A percentile compares a stretch with the other conserved stretches of the same genome.
Conservation (phyloP, 2,113 vertebrate species). For the Antechinus stuartii region DNA sequence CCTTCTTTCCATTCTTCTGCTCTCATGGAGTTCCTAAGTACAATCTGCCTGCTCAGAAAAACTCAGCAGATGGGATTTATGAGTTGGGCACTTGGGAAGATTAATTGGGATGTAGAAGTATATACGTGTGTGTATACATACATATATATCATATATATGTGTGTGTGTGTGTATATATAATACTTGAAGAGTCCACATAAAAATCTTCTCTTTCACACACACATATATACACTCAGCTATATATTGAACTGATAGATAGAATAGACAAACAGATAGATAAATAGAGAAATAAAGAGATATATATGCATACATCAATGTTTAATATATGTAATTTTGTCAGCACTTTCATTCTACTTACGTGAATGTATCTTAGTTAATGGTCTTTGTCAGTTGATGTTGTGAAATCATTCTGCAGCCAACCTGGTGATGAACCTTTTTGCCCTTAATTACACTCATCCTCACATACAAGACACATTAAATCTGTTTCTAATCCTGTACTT, state of each 20-base stretch:
- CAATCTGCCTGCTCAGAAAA: slow-evolving; percentile 58
- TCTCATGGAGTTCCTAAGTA: slow-evolving; percentile 63
- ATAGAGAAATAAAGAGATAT: neutral
- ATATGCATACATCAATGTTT: neutral
- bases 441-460: neutral
- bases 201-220: neutral
- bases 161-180: neutral
- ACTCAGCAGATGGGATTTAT: slow-evolving; percentile 56
- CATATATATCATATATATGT: neutral
- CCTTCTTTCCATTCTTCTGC: neutral
- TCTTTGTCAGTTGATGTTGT: neutral
- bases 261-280: neutral
- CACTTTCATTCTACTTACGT: neutral
- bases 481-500: neutral
- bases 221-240: neutral
- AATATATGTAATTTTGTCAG: neutral
- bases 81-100: slow-evolving; percentile 60
- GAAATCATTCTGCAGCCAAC: neutral
- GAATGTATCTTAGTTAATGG: neutral
- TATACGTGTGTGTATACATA: neutral
- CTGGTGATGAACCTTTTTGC: neutral
- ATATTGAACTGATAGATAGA: neutral
- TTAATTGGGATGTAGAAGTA: slow-evolving; percentile 58
- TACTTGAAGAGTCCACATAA: neutral
- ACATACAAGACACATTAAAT: neutral